Evolutionary conservation across 2,113 vertebrate genomes (phyloP), one percentile per base, ranked within the genome.

Genomic region (Capreolus pygargus): DNA sequence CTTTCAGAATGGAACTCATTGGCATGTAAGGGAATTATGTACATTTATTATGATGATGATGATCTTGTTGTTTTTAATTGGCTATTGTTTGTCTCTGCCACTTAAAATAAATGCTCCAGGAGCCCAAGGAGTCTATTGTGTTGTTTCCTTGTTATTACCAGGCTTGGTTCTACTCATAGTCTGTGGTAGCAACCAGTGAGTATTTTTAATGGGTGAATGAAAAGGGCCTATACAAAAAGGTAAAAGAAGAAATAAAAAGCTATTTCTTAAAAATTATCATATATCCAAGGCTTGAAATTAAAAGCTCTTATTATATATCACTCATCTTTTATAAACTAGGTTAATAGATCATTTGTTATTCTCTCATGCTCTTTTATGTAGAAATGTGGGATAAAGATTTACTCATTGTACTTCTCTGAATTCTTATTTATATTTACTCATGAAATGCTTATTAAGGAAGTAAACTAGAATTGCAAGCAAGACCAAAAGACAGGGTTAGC

Each of bases 371-470:
- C 5, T 81, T 86, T 70, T 28, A 67, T 82, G 16, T 28, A 76
- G 5, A 60, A 16, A 78, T 52, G 1, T 16, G 86, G 5, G 86
- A 91, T 57, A 95, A 76, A 87, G 5, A 1, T 61, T 83, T 89
- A 94, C 1, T 55, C 10, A 27, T 2, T 28, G 4, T 27, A 55
- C n/a, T 81, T 92, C 92, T 85, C 52, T 70, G 57, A 95, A 79
- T 81, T 55, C 36, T 91, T 64, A 54, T 85, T 93, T 93, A 70
- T 12, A 78, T 55, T 88, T 76, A 58, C 50, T 92, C 39, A 85
- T 61, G 13, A 74, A 85, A 87, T 86, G 27, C 16, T 84, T 96
- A 94, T 83, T 96, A 89, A 70, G n/a, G 17, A 92, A 95, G 58
- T 74, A 82, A 92, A 70, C 82, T 95, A 50, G 89, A 43, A 95